phyloP scores from a whole-genome alignment of 1,140 invertebrate genomes.

The Oryzaephilus surinamensis region DNA sequence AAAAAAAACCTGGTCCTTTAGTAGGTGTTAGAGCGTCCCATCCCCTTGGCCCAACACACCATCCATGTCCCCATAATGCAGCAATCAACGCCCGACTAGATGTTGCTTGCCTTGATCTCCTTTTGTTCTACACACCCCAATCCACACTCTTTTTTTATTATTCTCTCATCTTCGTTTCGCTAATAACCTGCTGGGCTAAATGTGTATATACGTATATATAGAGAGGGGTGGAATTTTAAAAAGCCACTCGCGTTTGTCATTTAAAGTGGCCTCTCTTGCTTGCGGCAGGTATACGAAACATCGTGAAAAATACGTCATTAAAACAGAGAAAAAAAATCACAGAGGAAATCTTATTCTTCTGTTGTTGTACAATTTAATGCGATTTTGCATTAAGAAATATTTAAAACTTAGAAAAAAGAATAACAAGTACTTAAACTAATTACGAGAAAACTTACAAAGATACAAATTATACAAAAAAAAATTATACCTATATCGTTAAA shows the following conservation, averaged over 20 bases:
- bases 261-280: conserved; percentile 17
- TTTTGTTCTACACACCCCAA: conserved; percentile 19
- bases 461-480: too few relatives aligned
- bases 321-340: conserved; percentile 10
- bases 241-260: conserved; percentile 22
- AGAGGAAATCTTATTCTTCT: too few relatives aligned
- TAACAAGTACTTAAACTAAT: too few relatives aligned
- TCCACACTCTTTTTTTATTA: conserved; percentile 18
- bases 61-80: conserved; percentile 20
- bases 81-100: conserved; percentile 27
- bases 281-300: conserved; percentile 4
- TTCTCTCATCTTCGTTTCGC: conserved; percentile 19
- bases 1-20: conserved; percentile 24
- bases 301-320: conserved; percentile 15
- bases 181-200: conserved; percentile 22
- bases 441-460: too few relatives aligned
- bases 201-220: too few relatives aligned
- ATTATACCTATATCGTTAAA: too few relatives aligned
- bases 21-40: conserved; percentile 26
- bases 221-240: too few relatives aligned
- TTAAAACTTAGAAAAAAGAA: too few relatives aligned
- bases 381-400: too few relatives aligned
- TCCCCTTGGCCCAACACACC: conserved; percentile 18
- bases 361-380: too few relatives aligned
- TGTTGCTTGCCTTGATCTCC: conserved; percentile 20